Conservation (phyloP, 2,888 invertebrate genomes). For the Rhagophthalmus giganteus region DNA sequence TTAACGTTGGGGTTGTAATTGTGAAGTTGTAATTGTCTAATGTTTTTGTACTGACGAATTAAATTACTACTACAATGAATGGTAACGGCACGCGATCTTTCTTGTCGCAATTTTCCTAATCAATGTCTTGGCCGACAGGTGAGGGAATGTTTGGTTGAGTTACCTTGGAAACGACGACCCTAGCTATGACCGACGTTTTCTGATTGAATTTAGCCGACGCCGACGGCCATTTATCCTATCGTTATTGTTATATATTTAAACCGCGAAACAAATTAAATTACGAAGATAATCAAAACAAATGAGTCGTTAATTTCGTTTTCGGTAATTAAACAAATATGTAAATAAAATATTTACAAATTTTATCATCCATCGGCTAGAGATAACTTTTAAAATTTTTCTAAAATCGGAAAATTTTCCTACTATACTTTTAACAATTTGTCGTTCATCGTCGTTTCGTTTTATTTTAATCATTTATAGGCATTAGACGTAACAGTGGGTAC, state of each 20-base stretch:
- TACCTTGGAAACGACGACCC: constrained; percentile 26
- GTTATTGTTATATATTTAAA: constrained; percentile 3
- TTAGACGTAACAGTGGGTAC: too few relatives aligned
- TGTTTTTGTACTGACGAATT: too few relatives aligned
- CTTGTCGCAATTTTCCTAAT: constrained; percentile 29
- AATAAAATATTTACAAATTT: not conserved
- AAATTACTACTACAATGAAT: not conserved
- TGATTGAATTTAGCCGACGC: constrained; percentile 18
- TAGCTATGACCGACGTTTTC: constrained; percentile 20
- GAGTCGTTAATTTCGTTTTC: not conserved
- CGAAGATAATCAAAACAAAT: too few relatives aligned
- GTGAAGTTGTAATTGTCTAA: too few relatives aligned
- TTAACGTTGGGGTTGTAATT: constrained; percentile 1
- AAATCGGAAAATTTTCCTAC: too few relatives aligned
- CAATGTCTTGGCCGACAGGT: constrained; percentile 34
- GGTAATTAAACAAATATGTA: not conserved
- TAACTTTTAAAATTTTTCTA: too few relatives aligned
- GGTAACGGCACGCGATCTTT: constrained; percentile 17
- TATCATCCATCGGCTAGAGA: too few relatives aligned
- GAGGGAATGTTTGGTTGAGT: constrained; percentile 33
- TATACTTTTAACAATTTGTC: too few relatives aligned
- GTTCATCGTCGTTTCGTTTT: too few relatives aligned
- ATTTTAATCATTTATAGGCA: too few relatives aligned
- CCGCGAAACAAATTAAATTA: too few relatives aligned
- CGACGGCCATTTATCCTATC: constrained; percentile 13